Conservation (phyloP, 2,888 invertebrate genomes). For the Pegoplata infirma region DNA sequence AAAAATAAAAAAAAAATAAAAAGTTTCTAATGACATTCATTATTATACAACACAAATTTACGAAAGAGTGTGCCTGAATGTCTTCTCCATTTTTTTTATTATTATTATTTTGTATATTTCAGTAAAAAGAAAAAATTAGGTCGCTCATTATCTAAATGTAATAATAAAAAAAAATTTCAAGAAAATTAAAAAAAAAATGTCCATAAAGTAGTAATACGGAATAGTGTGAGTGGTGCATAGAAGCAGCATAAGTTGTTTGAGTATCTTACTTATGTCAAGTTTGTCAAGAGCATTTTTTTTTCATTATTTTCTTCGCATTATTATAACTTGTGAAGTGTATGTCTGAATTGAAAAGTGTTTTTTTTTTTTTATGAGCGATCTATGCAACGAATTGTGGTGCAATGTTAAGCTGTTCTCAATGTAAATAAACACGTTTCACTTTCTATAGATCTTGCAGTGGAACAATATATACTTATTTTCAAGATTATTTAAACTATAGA, state of each 20-base stretch:
- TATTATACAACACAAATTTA: conserved; percentile 35
- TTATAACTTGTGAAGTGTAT: conserved; percentile 37
- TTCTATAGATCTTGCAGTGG: conserved; percentile 21
- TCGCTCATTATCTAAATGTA: conserved; percentile 62
- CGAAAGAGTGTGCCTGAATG: conserved; percentile 22
- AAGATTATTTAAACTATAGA: conserved; percentile 33
- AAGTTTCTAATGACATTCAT: conserved; percentile 63
- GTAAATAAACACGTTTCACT: conserved; percentile 57
- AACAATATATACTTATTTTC: conserved; percentile 19
- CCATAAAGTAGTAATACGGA: conserved; percentile 1
- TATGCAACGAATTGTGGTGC: conserved; percentile 41
- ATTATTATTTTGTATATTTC: conserved; percentile 55
- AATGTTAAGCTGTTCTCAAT: conserved; percentile 62
- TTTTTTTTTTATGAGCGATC: conserved; percentile 3
- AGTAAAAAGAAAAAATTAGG: conserved; percentile 59
- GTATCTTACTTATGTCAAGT: conserved; percentile 59
- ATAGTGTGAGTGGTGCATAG: conserved; percentile 25
- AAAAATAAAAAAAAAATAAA: too few relatives aligned
- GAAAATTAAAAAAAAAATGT: conserved; percentile 27
- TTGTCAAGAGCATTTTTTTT: conserved; percentile 49
- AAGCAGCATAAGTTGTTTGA: conserved; percentile 31
- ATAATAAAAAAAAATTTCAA: conserved; percentile 48
- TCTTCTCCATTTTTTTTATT: conserved; percentile 31
- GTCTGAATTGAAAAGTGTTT: conserved; percentile 11
- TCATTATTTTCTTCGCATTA: conserved; percentile 36